phyloP scores from a whole-genome alignment of 1,140 invertebrate species.

The Doryteuthis pealeii region DNA sequence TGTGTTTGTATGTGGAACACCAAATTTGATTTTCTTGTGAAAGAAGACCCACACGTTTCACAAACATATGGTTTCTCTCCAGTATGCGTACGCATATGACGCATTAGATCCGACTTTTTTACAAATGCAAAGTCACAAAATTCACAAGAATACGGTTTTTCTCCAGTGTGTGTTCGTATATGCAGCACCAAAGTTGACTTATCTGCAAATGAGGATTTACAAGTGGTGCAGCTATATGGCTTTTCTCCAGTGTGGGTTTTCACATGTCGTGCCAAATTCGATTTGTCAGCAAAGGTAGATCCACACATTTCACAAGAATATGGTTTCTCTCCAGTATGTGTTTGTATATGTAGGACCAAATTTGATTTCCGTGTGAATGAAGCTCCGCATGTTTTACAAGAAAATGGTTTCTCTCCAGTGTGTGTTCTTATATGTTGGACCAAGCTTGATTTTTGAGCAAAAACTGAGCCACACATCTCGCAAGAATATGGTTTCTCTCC shows the following conservation, averaged over 20 bases:
- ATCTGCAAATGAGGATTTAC: background rate
- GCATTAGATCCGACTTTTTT: background rate
- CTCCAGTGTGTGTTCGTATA: background rate
- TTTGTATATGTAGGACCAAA: too few species aligned
- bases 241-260: slow-evolving; percentile 2
- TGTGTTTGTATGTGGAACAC: background rate
- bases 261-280: background rate
- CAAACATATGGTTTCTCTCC: background rate
- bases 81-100: background rate
- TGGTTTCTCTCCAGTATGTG: background rate
- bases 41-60: background rate
- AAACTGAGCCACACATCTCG: too few species aligned
- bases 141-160: background rate
- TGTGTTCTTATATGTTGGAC: too few species aligned
- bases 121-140: background rate
- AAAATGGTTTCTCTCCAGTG: too few species aligned
- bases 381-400: too few species aligned
- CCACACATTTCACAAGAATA: background rate
- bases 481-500: too few species aligned
- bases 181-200: background rate
- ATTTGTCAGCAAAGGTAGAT: background rate
- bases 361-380: too few species aligned
- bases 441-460: too few species aligned
- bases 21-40: background rate
- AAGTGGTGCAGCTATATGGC: background rate